phyloP scores from a whole-genome alignment of 2,888 invertebrate species.

The Tenthredo scrophulariae region DNA sequence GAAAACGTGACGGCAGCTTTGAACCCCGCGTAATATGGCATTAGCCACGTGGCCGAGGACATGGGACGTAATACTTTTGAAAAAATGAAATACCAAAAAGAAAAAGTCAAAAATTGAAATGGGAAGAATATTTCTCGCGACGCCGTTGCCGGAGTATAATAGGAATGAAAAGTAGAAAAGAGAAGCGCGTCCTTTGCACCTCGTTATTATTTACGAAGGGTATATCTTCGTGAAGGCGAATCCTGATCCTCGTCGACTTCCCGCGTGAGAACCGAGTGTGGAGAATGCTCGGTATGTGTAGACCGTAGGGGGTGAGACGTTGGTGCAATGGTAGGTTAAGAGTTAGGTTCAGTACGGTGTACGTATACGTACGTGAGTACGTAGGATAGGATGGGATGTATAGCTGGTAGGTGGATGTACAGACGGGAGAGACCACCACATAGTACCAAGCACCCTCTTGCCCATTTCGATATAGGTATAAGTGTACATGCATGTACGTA shows the following conservation, averaged over 20 bases:
- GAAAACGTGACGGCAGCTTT: background rate
- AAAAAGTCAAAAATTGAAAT: background rate
- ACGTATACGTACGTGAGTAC: background rate
- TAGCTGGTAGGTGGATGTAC: background rate
- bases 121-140: background rate
- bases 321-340: background rate
- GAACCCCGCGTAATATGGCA: background rate
- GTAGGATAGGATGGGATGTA: background rate
- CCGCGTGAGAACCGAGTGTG: slow-evolving; percentile 51
- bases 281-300: slow-evolving; percentile 42
- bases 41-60: background rate
- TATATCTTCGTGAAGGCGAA: background rate
- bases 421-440: background rate
- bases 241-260: background rate
- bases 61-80: background rate
- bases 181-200: background rate
- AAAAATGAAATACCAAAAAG: background rate
- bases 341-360: background rate
- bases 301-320: background rate
- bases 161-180: background rate
- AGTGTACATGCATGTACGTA: background rate
- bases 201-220: slow-evolving; percentile 20
- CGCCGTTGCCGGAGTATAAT: background rate
- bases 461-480: background rate
- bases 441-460: background rate